Evolutionary conservation across 1,140 invertebrate genomes (phyloP), one percentile per base, ranked within the genome.

Genomic region (Meloidogyne hapla): DNA sequence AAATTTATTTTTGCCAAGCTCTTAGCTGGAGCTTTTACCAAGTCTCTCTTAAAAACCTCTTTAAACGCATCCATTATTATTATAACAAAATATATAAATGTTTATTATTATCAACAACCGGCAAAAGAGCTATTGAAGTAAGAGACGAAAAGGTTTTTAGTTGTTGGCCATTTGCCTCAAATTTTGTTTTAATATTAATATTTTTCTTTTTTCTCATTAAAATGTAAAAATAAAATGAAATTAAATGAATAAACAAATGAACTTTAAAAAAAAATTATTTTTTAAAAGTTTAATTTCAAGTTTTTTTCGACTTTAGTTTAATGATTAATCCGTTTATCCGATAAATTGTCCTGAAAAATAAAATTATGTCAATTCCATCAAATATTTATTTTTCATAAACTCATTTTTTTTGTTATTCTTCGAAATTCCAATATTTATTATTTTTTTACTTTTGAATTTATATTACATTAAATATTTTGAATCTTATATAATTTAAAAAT

Each of bases 101-200:
- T 56, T 56, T 56, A 56, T n/a, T 56, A 56, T 56, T 56, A 56
- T 56, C 48, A 56, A 56, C 48, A 56, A 56, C 48, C 48, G 45
- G 45, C 45, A 48, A 48, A 48, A 48, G 45, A 56, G n/a, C 48
- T 56, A 56, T 56, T 56, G 48, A 56, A 56, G n/a, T 21, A n/a
- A n/a, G n/a, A n/a, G n/a, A n/a, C n/a, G 18, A 15, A 45, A 45
- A 45, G 13, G 6, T 48, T n/a, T 56, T 0, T n/a, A 56, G 48
- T 56, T n/a, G n/a, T 56, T 56, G 48, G 48, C n/a, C n/a, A 56
- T 56, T 56, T 56, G 48, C 48, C 6, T n/a, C 3, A 56, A 15
- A 42, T 42, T 13, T 42, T 13, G 18, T 15, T 18, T 18, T 15
- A 18, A 3, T 18, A 5, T 48, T n/a, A n/a, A n/a, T n/a, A n/a